Evolutionary conservation across 2,113 vertebrate genomes (phyloP).

Genomic region (Hydrolagus affinis): DNA sequence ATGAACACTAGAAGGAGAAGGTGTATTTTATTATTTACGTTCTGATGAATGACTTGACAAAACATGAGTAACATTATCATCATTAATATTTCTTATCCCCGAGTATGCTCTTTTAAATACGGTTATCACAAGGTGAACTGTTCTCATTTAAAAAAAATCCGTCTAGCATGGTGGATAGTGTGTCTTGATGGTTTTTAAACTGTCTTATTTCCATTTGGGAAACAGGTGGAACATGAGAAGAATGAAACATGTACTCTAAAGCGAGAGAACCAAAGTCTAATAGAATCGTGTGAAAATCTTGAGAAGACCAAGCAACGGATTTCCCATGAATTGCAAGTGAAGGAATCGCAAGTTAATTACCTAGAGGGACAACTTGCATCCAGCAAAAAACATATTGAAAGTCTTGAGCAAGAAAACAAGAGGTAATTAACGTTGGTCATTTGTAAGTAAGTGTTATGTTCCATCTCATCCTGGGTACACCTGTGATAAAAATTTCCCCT

Average conservation of each 20-base stretch:
- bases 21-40: too few species aligned
- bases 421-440: constrained; percentile 52
- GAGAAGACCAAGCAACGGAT: constrained; percentile 76
- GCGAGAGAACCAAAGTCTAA: constrained; percentile 76
- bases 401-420: constrained; percentile 79
- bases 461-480: too few species aligned
- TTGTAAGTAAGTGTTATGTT: background rate
- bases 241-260: constrained; percentile 66
- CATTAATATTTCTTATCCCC: too few species aligned
- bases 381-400: constrained; percentile 72
- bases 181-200: background rate
- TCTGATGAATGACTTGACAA: too few species aligned
- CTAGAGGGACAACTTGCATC: constrained; percentile 77
- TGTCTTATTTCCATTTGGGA: background rate
- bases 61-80: too few species aligned
- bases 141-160: too few species aligned
- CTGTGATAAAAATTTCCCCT: too few species aligned
- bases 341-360: constrained; percentile 78
- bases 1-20: too few species aligned
- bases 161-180: background rate
- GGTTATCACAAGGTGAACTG: background rate
- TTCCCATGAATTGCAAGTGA: constrained; percentile 72
- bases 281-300: constrained; percentile 77
- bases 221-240: constrained; percentile 78
- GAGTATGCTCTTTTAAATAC: too few species aligned